Evolutionary conservation across 1,140 invertebrate genomes (phyloP).

Genomic region (Zaprionus ornatus): DNA sequence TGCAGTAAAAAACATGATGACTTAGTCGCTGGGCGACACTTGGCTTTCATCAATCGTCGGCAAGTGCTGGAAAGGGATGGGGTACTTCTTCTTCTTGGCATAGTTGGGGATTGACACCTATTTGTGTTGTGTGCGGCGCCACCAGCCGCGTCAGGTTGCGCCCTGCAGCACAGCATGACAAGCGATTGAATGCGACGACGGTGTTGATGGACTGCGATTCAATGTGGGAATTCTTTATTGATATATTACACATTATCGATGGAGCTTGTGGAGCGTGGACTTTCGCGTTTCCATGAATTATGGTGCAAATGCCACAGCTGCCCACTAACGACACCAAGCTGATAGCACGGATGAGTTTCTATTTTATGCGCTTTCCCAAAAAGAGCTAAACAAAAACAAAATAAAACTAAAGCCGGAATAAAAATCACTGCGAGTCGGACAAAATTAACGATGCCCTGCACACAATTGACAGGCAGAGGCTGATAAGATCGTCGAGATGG

Average conservation of each 20-base stretch:
- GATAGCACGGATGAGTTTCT: slow-evolving; percentile 51
- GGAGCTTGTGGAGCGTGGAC: slow-evolving; percentile 22
- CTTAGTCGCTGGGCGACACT: slow-evolving; percentile 27
- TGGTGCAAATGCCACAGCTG: slow-evolving; percentile 45
- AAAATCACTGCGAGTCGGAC: slow-evolving; percentile 2
- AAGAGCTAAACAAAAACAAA: slow-evolving; percentile 10
- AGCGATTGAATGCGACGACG: slow-evolving; percentile 5
- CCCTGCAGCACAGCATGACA: slow-evolving; percentile 48
- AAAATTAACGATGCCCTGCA: slow-evolving; percentile 49
- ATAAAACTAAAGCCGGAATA: slow-evolving; percentile 7
- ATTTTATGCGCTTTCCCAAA: slow-evolving; percentile 50
- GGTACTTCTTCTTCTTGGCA: slow-evolving; percentile 17
- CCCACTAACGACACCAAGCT: slow-evolving; percentile 47
- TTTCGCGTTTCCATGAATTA: slow-evolving; percentile 71
- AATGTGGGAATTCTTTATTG: slow-evolving; percentile 72
- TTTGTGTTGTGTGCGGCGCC: slow-evolving; percentile 50
- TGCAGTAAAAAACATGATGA: slow-evolving; percentile 28
- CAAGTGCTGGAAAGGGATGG: slow-evolving; percentile 34
- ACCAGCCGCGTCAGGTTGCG: slow-evolving; percentile 20
- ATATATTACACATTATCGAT: slow-evolving; percentile 75
- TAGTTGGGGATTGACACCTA: slow-evolving; percentile 33
- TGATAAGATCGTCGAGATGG: slow-evolving; percentile 46
- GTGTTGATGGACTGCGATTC: slow-evolving; percentile 24
- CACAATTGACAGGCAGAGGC: slow-evolving; percentile 42
- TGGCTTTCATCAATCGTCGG: slow-evolving; percentile 50